Conservation (phyloP, 2,113 vertebrate species). For the Mungos mungo region DNA sequence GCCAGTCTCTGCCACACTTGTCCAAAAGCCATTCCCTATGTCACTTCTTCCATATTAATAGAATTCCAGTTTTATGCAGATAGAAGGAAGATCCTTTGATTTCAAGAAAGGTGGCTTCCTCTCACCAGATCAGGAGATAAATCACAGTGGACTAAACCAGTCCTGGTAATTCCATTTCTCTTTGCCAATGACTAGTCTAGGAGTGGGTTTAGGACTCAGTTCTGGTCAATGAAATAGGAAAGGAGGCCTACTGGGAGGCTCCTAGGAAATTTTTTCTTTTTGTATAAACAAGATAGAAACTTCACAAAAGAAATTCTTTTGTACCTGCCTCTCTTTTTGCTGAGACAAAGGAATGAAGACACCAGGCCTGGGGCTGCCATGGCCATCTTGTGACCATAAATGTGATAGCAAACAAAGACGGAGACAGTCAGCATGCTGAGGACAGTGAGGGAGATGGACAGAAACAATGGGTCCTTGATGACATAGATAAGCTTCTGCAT, state of each 20-base stretch:
- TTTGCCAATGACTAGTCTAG: background rate
- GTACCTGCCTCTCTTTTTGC: background rate
- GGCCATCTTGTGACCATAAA: background rate
- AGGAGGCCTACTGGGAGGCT: background rate
- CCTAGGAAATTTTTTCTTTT: background rate
- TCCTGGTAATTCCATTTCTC: background rate
- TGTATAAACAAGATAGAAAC: background rate
- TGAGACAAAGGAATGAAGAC: constrained; percentile 14
- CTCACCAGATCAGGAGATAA: background rate
- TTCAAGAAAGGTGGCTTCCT: background rate
- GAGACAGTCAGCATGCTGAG: background rate
- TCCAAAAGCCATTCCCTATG: background rate
- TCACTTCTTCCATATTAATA: background rate
- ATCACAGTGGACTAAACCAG: background rate
- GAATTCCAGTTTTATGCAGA: constrained; percentile 14
- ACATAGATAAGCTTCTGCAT: background rate
- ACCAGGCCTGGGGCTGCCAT: background rate
- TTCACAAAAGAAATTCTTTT: constrained; percentile 9
- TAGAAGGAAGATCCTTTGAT: background rate
- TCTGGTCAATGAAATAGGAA: background rate
- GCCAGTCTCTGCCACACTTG: background rate
- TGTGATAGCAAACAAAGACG: background rate
- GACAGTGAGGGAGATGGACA: background rate
- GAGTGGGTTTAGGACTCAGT: background rate
- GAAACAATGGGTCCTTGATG: background rate